Evolutionary conservation across 1,140 invertebrate species (phyloP), one percentile per base, ranked within the genome.

Genomic region (Helicoverpa armigera): DNA sequence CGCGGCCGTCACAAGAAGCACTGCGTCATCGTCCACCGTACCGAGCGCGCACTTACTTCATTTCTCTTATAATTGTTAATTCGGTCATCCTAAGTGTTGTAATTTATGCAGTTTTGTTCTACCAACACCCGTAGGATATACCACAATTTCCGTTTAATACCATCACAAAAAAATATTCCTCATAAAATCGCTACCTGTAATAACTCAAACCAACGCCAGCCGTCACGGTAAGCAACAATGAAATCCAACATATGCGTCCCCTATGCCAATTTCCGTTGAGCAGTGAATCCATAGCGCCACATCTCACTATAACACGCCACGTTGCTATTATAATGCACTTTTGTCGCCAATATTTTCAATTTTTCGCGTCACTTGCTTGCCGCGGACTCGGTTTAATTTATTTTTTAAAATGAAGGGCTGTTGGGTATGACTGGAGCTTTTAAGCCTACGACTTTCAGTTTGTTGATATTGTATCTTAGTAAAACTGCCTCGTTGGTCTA

Each of bases 181-280:
- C 4, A 14, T 43, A n/a, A n/a, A 54, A n/a, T 4, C 53, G 51
- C 51, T 58, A 23, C 14, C 14, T 63, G 56, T 53, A 4, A 13
- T 43, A 10, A 0, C 78, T 9, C 51, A 14, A 31, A 29, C n/a
- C 69, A 29, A 1, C 1, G 43, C 13, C 51, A 50, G 31, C 51
- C 43, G 74, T 79, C 76, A 69, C 63, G 31, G 65, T 80, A 61
- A 56, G 73, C 56, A 61, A 80, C 78, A 80, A 80, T 73, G 56
- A 60, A 73, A 63, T 73, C 56, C 67, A 61, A 73, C 69, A 73
- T 72, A 80, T 63, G 69, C 78, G 48, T 23, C 67, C 67, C 14
- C 73, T 61, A 73, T 80, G 69, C 78, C 78, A 80, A 80, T 80
- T 80, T 80, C 78, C 78, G 69, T 54, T 80, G 69, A 78, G 50